Evolutionary conservation across 2,888 invertebrate species (phyloP), one percentile per base, ranked within the genome.

Genomic region (Leptogaster cylindrica): DNA sequence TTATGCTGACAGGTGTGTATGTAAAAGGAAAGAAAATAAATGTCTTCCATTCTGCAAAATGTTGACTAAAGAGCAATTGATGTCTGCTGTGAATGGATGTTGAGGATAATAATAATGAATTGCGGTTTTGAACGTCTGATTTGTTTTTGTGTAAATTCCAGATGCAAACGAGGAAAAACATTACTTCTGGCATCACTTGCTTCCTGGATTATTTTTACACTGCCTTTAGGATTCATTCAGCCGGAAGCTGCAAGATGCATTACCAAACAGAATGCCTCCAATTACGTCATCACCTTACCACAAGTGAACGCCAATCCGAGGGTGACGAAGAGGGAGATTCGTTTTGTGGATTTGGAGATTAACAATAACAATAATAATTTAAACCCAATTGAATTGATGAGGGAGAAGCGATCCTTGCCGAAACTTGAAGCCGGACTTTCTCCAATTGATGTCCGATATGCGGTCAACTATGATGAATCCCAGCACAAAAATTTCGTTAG

Each of bases 171-270:
- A 78, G 94, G 94, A 6, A 93, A 93, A 81, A 84, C 92, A 71
- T 85, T 99, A 73, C 84, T 99, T 68, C 82, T 99, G 66, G 92
- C 92, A 52, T 96, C 97, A 0, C 83, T 99, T 61, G 88, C 92
- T 46, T 94, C 95, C 68, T 97, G 98, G 96, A 93, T 99, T 69
- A 87, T 97, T 68, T 99, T 98, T 83, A 99, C 98, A 44, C 86
- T 98, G 73, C 95, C 97, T 1, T 83, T 99, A 74, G 95, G 95
- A 70, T 96, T 97, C 82, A 93, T 98, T 73, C 93, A 95, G 77
- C 97, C 98, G 0, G 91, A 93, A 39, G 92, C 96, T 1, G 90
- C 93, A 64, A 89, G 91, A n/a, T 97, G 97, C 80, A 87, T 96
- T 77, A 83, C 81, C 69, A 76, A 77, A 6, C 83, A 82, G 66